Evolutionary conservation across 2,797 vertebrate species (phyloP).

Genomic region (Catostomus latipinnis): DNA sequence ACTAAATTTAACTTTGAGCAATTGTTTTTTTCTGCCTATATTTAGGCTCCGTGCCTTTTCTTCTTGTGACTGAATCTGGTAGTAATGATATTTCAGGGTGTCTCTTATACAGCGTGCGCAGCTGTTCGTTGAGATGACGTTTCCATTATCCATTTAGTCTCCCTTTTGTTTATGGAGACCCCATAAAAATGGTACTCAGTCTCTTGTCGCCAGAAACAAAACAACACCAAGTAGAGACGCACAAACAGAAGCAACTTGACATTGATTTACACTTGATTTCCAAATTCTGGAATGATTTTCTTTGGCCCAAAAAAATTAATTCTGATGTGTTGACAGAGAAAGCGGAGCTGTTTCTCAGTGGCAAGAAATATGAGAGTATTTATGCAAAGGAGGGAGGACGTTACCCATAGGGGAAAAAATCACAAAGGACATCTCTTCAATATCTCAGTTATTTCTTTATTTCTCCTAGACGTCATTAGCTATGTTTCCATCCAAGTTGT

Average conservation of each 20-base stretch:
- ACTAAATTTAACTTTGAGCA: slow-evolving; percentile 49
- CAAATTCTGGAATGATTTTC: slow-evolving; percentile 9
- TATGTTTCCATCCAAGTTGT: too few species aligned
- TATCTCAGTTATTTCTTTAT: too few species aligned
- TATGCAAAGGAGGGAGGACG: background rate
- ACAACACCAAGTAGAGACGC: background rate
- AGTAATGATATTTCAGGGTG: slow-evolving; percentile 32
- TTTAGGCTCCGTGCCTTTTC: slow-evolving; percentile 46
- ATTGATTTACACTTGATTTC: background rate
- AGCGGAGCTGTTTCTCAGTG: background rate
- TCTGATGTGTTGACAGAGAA: background rate
- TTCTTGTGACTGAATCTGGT: slow-evolving; percentile 45
- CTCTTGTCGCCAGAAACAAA: slow-evolving; percentile 7
- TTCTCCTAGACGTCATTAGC: too few species aligned
- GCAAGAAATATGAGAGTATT: background rate
- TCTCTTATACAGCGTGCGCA: slow-evolving; percentile 45
- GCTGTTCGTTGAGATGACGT: slow-evolving; percentile 52
- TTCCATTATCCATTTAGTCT: slow-evolving; percentile 49
- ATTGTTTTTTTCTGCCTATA: slow-evolving; percentile 43
- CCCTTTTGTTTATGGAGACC: slow-evolving; percentile 45
- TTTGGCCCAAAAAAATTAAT: slow-evolving; percentile 7
- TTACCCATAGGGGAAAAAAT: background rate
- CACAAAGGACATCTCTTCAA: too few species aligned
- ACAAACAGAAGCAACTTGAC: background rate
- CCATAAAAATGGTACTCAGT: slow-evolving; percentile 13